Evolutionary conservation across 2,888 invertebrate species (phyloP).

Genomic region (Andrena chrysosceles): DNA sequence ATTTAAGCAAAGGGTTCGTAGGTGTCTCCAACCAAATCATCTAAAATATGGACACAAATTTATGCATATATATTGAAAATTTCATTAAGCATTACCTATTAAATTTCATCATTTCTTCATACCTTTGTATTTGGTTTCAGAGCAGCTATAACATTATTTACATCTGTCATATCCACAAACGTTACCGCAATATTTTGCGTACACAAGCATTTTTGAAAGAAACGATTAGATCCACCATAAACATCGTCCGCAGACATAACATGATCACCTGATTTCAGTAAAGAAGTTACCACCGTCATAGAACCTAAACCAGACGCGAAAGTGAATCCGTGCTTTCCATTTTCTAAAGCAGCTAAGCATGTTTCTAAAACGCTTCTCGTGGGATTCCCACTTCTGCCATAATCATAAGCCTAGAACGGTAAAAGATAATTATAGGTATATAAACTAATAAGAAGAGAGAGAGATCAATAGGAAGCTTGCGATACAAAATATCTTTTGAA

Average conservation of each 20-base stretch:
- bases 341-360: slow-evolving; percentile 95
- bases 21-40: slow-evolving; percentile 98
- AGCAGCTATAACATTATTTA: slow-evolving; percentile 88
- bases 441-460: background rate
- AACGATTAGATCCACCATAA: slow-evolving; percentile 96
- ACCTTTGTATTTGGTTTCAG: slow-evolving; percentile 95
- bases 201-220: slow-evolving; percentile 87
- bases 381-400: slow-evolving; percentile 97
- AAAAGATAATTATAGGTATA: background rate
- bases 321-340: slow-evolving; percentile 92
- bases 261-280: slow-evolving; percentile 95
- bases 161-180: slow-evolving; percentile 92
- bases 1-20: slow-evolving; percentile 96
- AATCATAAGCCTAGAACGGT: slow-evolving; percentile 92
- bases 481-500: background rate
- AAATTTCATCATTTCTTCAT: slow-evolving; percentile 50
- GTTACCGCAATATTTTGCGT: slow-evolving; percentile 91
- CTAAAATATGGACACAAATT: slow-evolving; percentile 84
- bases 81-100: background rate
- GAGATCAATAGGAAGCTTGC: background rate
- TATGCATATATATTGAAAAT: background rate
- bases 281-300: slow-evolving; percentile 90
- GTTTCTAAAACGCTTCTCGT: slow-evolving; percentile 94
- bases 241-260: slow-evolving; percentile 96
- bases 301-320: slow-evolving; percentile 97